phyloP scores from a whole-genome alignment of 2,113 vertebrate genomes.

The Leptosomus discolor region DNA sequence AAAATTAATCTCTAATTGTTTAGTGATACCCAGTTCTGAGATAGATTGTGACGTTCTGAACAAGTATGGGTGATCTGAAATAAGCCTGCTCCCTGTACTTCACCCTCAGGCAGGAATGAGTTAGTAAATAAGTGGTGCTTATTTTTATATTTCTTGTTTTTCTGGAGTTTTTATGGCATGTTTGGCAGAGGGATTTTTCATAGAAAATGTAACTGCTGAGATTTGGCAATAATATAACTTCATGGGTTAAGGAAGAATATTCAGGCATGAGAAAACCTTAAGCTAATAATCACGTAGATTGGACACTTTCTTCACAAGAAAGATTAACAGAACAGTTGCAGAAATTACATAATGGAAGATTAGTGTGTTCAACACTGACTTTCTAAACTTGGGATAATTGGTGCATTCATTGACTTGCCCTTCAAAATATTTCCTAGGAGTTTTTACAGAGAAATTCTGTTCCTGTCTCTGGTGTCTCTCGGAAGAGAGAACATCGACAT shows the following conservation, averaged over 20 bases:
- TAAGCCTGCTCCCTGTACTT: neutral
- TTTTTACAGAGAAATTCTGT: conserved; percentile 94
- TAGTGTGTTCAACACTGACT: neutral
- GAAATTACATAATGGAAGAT: neutral
- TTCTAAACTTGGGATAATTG: neutral
- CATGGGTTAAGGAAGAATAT: neutral
- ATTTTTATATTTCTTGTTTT: neutral
- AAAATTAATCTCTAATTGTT: neutral
- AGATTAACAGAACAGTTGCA: neutral
- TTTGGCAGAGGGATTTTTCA: neutral
- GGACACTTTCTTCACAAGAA: neutral
- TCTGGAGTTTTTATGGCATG: neutral
- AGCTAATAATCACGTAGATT: neutral
- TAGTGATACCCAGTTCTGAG: neutral
- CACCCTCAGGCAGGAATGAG: neutral
- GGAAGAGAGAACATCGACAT: conserved; percentile 96
- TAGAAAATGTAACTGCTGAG: neutral
- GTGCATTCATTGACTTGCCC: neutral
- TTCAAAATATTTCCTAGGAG: conserved; percentile 80
- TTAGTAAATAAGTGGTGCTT: neutral
- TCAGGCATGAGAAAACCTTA: neutral
- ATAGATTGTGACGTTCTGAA: neutral
- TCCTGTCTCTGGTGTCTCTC: conserved; percentile 91
- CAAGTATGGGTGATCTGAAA: neutral
- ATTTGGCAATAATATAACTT: neutral